Base-by-base conservation (phyloP, 2,113 vertebrate species). In the Alethe diademata region DNA sequence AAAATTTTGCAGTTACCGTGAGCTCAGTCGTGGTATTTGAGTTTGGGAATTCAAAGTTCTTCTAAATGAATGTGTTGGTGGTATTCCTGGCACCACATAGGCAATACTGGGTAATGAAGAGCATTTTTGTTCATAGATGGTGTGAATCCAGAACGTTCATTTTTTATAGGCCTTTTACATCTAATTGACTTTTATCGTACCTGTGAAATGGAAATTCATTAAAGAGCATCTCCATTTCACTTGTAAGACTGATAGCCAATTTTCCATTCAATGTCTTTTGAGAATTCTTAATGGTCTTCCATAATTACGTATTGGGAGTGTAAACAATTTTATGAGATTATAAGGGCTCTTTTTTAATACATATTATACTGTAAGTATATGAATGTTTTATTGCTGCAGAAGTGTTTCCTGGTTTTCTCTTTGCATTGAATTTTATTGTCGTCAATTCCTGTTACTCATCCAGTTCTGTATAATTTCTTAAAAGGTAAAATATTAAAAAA, bases 101-200 rank as follows among this genome's bases (percentile, higher is more conserved):
- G 22, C 67, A 73, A 45, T 58, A 28, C 11, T 35, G 53, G 61
- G 23, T 86, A 88, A 93, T 13, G 24, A 94, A 74, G 64, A 92
- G 4, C 51, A 28, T 60, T 91, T 81, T 73, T 90, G 18, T 19
- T 88, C 18, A 33, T 66, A 33, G 72, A 11, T 67, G 43, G 19
- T 95, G 43, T 80, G 78, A 92, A 86, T 91, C 42, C 89, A 95
- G 38, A 85, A 22, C 29, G 22, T 43, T 43, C 24, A 70, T 90
- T 93, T 51, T 51, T 90, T 88, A 78, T 62, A 64, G 47, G 78
- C 60, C 54, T 95, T 94, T 96, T 78, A 64, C 31, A 67, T 88
- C 35, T 88, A 79, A 66, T 71, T 90, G 71, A 42, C 78, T 95
- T 88, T 64, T 90, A 86, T 58, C 60, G 40, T 78, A 90, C 50